Base-by-base conservation (phyloP, 1,140 invertebrate genomes). In the Drosophila elegans region DNA sequence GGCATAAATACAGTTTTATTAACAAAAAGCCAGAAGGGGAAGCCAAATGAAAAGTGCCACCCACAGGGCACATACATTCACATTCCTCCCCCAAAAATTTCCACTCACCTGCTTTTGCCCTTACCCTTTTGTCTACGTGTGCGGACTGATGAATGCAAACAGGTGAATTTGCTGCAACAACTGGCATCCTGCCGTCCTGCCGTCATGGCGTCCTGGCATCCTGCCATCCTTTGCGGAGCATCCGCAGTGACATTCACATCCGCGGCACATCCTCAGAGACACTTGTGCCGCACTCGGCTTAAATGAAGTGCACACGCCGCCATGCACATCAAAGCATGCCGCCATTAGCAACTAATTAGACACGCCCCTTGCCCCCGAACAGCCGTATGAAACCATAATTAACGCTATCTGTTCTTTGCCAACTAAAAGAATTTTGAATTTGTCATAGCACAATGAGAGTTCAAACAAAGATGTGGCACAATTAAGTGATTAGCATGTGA, bases 1-100 rank as follows among this genome's bases (percentile, higher is more conserved):
- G 76, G 83, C 79, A 88, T 80, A 89, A 88, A 83, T 88, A 89
- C 84, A 78, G 68, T 83, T 89, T 88, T 89, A 88, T 89, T 88
- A 89, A 80, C 76, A 88, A 77, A 36, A 60, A 67, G 63, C 56
- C 45, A 16, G 34, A 21, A 66, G 52, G 38, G 63, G 78, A 82
- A 88, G 71, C 51, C 83, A 77, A 63, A 66, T 78, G 59, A 61
- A 79, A 76, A 73, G 53, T 61, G 57, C 69, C 83, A 61, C 74
- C 64, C 74, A 56, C 62, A 41, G 12, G 36, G n/a, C 68, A 42
- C 4, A 34, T 3, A 34, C 29, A 34, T 29, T 3, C 61, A 38
- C 3, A 32, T 9, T 13, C 39, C 12, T 7, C 42, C 12, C n/a
- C 38, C 11, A 13, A 6, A 29, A 29, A 49, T 56, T 45, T 42